Conservation (phyloP, 2,113 vertebrate species). For the Chelonoidis abingdonii region DNA sequence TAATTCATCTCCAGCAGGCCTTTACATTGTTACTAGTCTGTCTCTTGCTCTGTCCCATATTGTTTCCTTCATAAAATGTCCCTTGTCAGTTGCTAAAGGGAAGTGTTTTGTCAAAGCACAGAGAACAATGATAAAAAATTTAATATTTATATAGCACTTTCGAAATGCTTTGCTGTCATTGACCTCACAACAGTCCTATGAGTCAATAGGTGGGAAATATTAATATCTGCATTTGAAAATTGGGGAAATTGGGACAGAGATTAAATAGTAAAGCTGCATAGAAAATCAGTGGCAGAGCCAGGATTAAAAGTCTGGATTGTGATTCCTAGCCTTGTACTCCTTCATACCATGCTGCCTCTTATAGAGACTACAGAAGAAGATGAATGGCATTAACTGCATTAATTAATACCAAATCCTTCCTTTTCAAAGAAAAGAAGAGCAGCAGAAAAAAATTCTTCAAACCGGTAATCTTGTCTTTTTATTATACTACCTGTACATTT, state of each 20-base stretch:
- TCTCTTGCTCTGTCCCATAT: not conserved
- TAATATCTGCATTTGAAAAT: not conserved
- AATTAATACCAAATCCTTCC: not conserved
- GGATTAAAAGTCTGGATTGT: not conserved
- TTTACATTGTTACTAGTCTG: not conserved
- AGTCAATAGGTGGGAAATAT: not conserved
- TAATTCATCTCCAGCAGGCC: not conserved
- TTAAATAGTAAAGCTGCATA: not conserved
- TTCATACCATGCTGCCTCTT: not conserved
- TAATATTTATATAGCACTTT: not conserved
- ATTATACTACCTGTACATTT: not conserved
- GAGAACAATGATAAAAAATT: not conserved
- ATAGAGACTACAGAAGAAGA: not conserved
- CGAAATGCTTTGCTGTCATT: not conserved
- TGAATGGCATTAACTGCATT: not conserved
- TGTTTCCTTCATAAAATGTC: not conserved
- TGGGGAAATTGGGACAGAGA: not conserved
- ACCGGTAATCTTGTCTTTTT: not conserved
- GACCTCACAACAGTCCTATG: not conserved
- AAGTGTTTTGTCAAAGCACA: not conserved
- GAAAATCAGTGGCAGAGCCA: not conserved
- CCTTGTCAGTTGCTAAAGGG: not conserved
- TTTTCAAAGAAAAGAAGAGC: not conserved
- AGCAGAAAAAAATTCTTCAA: not conserved
- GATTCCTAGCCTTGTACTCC: not conserved